A percentile compares a stretch with the other conserved stretches of the same genome.
Conservation (phyloP, 2,113 vertebrate species). For the Hydropotes inermis region DNA sequence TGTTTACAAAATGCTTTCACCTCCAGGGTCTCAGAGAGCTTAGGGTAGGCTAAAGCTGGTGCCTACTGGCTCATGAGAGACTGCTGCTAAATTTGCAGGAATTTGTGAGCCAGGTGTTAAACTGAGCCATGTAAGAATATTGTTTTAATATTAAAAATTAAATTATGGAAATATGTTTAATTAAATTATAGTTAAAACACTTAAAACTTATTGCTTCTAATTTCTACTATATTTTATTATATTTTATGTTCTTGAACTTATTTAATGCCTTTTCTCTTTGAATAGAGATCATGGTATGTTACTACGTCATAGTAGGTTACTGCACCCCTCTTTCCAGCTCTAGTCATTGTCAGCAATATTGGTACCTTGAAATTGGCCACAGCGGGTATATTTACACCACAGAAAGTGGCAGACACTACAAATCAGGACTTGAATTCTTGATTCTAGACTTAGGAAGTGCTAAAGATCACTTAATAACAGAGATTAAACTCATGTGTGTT, state of each 20-base stretch:
- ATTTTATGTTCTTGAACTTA: background rate
- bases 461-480: background rate
- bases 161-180: background rate
- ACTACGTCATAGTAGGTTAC: background rate
- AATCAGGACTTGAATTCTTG: background rate
- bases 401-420: background rate
- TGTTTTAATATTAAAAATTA: background rate
- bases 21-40: background rate
- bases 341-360: background rate
- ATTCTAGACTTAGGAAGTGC: background rate
- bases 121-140: background rate
- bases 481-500: background rate
- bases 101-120: background rate
- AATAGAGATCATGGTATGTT: background rate
- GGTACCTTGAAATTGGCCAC: background rate
- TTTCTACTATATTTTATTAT: background rate
- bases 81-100: background rate
- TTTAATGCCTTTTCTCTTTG: background rate
- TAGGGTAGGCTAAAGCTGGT: background rate
- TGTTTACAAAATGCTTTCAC: background rate
- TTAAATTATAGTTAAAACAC: background rate
- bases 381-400: background rate
- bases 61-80: background rate
- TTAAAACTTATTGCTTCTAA: background rate
- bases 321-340: background rate